A percentile compares a stretch with the other conserved stretches of the same genome.
phyloP scores from a whole-genome alignment of 2,888 invertebrate genomes.

The Julus scanicus region DNA sequence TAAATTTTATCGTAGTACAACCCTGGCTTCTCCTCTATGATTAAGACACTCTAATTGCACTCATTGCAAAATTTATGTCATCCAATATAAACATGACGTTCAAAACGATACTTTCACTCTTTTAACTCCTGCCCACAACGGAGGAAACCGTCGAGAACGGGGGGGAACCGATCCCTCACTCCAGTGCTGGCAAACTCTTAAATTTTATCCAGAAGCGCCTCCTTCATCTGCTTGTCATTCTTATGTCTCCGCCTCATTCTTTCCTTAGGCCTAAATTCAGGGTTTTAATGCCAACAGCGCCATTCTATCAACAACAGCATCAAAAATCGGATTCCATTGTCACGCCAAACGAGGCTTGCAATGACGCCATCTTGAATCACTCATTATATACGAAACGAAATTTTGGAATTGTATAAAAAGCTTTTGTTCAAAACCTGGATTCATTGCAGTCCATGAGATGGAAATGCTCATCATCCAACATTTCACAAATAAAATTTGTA shows the following conservation, averaged over 20 bases:
- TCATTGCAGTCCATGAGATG: too few relatives aligned
- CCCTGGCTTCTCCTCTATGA: conserved; percentile 46
- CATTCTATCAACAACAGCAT: conserved; percentile 25
- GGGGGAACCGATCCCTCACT: conserved; percentile 33
- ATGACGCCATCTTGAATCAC: not conserved
- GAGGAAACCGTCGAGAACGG: not conserved
- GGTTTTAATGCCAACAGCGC: conserved; percentile 2
- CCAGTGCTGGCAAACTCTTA: conserved; percentile 6
- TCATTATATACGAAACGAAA: too few relatives aligned
- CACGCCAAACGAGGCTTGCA: not conserved
- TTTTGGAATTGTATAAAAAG: too few relatives aligned
- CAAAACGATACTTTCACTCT: conserved; percentile 51
- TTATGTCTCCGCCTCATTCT: not conserved
- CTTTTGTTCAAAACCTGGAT: too few relatives aligned
- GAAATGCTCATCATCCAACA: too few relatives aligned
- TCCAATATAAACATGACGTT: conserved; percentile 54
- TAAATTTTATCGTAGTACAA: conserved; percentile 53
- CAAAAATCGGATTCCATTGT: conserved; percentile 14
- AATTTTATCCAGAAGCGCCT: conserved; percentile 19
- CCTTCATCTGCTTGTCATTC: conserved; percentile 33
- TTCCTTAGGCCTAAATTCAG: conserved; percentile 27
- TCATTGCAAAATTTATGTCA: conserved; percentile 54
- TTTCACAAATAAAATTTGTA: too few relatives aligned
- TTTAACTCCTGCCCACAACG: conserved; percentile 23
- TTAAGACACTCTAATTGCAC: conserved; percentile 54